Base-by-base conservation (phyloP, 2,888 invertebrate species). In the Oscheius sp. region DNA sequence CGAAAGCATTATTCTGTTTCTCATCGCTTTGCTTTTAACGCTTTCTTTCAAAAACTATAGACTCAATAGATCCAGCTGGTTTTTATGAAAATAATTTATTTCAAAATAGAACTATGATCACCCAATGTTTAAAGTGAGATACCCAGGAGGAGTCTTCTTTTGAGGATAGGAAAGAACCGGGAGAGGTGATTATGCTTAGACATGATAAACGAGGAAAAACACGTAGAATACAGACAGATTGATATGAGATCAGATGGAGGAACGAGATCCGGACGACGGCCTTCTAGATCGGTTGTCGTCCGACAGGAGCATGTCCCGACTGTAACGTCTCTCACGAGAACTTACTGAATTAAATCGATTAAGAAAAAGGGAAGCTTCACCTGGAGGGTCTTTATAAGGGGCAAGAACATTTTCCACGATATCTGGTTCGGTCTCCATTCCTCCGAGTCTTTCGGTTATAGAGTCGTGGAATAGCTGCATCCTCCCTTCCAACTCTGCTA, bases 381-480 rank as follows among this genome's bases (percentile, higher is more conserved):
- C 65, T 24, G 65, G 65, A 30, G 36, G 51, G 12, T 38, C 30
- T 17, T 54, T 65, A 38, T 65, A 65, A 8, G 65, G 65, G 4
- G 65, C 65, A 8, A 65, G 56, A 22, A 65, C 30, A 36, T 54
- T 65, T 30, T 65, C 65, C 30, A 65, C 54, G 22, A 44, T 20
- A n/a, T 44, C 62, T 32, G n/a, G 24, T 32, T 62, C 62, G 3
- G 28, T 22, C 22, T 47, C 49, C 2, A 20, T 30, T n/a, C 22
- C 65, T 12, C 65, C 65, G 6, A 65, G 32, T 20, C 45, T 24
- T 20, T 44, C 36, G 1, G 65, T 51, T 44, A 73, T 73, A 17
- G 51, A 56, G 3, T 50, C 50, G 45, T 77, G 77, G 45, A 77
- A 73, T 22, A 41, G 41, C 45, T 77, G 71, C 77, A 77, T 77